Evolutionary conservation across 2,113 vertebrate species (phyloP).

Genomic region (Ivindomyrus marchei): DNA sequence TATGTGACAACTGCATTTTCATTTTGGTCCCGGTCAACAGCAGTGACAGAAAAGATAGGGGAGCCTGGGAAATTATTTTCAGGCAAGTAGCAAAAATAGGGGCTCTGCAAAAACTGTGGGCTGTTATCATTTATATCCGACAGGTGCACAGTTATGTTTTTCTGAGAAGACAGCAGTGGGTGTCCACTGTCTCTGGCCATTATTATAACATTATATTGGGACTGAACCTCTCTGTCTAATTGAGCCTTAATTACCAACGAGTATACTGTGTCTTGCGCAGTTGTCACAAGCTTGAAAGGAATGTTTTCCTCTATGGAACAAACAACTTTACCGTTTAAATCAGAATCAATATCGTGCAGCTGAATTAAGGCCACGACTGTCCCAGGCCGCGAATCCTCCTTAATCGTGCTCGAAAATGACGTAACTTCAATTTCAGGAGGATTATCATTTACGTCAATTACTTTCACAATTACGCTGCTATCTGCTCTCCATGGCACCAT

Average conservation of each 20-base stretch:
- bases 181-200: slow-evolving; percentile 48
- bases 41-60: slow-evolving; percentile 46
- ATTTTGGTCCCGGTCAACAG: slow-evolving; percentile 43
- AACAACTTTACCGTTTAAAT: slow-evolving; percentile 50
- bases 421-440: slow-evolving; percentile 76
- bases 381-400: slow-evolving; percentile 45
- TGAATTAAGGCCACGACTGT: slow-evolving; percentile 53
- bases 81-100: slow-evolving; percentile 35
- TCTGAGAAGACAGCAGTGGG: slow-evolving; percentile 42
- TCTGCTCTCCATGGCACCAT: slow-evolving; percentile 21
- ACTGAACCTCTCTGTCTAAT: slow-evolving; percentile 48
- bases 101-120: slow-evolving; percentile 37
- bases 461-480: slow-evolving; percentile 46
- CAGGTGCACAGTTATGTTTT: slow-evolving; percentile 45
- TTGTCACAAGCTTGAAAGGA: slow-evolving; percentile 44
- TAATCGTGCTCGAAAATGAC: slow-evolving; percentile 71
- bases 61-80: slow-evolving; percentile 47
- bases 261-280: slow-evolving; percentile 47
- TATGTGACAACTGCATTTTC: slow-evolving; percentile 51
- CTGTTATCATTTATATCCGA: slow-evolving; percentile 61
- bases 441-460: slow-evolving; percentile 63
- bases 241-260: slow-evolving; percentile 41
- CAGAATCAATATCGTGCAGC: slow-evolving; percentile 53
- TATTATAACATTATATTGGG: slow-evolving; percentile 45
- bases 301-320: slow-evolving; percentile 53